These are phyloP conservation scores for Melieria picta DNA, from an alignment of 2,888 invertebrate genomes.

Conservation along the genomic window DNA sequence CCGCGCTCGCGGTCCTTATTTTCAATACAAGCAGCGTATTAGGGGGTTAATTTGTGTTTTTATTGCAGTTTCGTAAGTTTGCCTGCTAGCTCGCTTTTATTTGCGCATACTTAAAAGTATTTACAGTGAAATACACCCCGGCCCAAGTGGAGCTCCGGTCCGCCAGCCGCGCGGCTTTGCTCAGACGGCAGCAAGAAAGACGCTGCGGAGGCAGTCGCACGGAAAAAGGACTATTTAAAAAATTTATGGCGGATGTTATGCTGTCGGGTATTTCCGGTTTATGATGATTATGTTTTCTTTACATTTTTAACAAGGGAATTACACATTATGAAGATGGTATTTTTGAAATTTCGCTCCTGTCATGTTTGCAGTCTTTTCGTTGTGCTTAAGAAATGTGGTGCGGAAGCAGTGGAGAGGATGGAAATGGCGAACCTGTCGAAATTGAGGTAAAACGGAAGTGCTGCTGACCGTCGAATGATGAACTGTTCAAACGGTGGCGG, in stretches of 20 bases:
- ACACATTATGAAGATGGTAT: slow-evolving; percentile 25
- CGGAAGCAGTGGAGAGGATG: too few species aligned
- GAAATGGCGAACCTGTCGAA: too few species aligned
- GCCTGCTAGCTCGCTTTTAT: slow-evolving; percentile 35
- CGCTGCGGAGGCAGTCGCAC: slow-evolving; percentile 22
- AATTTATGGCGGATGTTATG: slow-evolving; percentile 59
- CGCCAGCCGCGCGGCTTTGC: neutral
- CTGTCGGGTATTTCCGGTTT: slow-evolving; percentile 60
- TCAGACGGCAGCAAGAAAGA: neutral
- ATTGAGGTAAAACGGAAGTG: too few species aligned
- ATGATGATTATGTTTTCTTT: slow-evolving; percentile 55
- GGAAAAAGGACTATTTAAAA: slow-evolving; percentile 53
- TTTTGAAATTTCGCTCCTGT: slow-evolving; percentile 12
- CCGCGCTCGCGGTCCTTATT: neutral
- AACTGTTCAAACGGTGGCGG: too few species aligned
- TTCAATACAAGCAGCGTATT: slow-evolving; percentile 43
- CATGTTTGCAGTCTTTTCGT: neutral
- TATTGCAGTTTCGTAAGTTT: slow-evolving; percentile 57
- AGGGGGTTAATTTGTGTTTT: slow-evolving; percentile 57
- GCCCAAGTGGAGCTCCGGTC: neutral
- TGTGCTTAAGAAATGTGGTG: neutral
- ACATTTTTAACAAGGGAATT: slow-evolving; percentile 30
- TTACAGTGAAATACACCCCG: slow-evolving; percentile 42
- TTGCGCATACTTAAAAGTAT: slow-evolving; percentile 54
- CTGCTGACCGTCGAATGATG: too few species aligned